Base-by-base conservation (phyloP, 2,888 invertebrate species). In the Pristionchus mayeri region DNA sequence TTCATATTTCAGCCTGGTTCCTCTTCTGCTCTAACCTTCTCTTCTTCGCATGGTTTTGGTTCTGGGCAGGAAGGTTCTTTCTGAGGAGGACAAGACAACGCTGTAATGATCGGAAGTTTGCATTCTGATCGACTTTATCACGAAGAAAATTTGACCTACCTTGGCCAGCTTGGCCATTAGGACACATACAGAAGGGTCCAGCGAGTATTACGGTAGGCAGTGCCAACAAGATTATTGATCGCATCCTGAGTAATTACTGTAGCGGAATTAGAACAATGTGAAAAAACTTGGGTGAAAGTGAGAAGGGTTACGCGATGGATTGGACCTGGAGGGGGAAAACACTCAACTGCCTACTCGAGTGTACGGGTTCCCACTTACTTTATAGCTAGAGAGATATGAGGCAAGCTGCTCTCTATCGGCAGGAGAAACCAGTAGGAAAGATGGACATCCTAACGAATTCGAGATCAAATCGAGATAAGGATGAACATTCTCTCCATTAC, bases 181-280 rank as follows among this genome's bases (percentile, higher is more conserved):
- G 81, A 21, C 81, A 82, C 81, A 82, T 82, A 48, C 81, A 82
- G 48, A 82, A 82, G 16, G 81, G 81, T 13, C 48, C 44, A 30
- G 81, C 81, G 34, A 63, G 21, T 27, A 52, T 63, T 30, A 82
- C 27, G 63, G 81, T 27, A 82, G 52, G 60, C 34, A 82, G 21
- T 13, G 63, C 30, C 3, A 40, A 40, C 34, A 82, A 63, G 24
- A 54, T 24, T 37, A 80, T 37, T 40, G 57, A 80, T 34, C 80
- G 80, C 54, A 57, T 57, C 76, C 48, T 50, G 30, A 30, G 9
- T 30, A 21, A 30, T 30, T 50, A 78, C 76, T 40, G 75, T 75
- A 44, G 11, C 48, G 4, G 21, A 30, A 13, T 3, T 11, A n/a
- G 6, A 30, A n/a, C 13, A 48, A 78, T 48, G 75, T 44, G 75